A percentile compares a stretch with the other conserved stretches of the same genome.
phyloP scores from a whole-genome alignment of 2,797 vertebrate species.

The Chlorospingus semifuscus region DNA sequence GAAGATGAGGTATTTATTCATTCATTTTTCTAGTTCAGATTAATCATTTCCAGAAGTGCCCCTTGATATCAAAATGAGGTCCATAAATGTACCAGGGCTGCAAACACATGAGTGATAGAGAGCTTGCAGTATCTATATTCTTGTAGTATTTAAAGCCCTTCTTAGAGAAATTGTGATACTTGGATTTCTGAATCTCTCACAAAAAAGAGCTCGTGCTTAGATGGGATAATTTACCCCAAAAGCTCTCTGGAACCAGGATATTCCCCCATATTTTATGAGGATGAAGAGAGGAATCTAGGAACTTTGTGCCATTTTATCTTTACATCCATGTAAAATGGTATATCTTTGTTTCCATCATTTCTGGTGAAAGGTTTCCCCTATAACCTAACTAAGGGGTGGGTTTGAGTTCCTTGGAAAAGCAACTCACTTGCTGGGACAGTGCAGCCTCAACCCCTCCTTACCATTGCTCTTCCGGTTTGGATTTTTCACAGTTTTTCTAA shows the following conservation, averaged over 20 bases:
- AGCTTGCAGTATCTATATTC: neutral
- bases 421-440: neutral
- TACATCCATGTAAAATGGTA: neutral
- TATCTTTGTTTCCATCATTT: neutral
- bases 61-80: neutral
- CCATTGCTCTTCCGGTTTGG: constrained; percentile 75
- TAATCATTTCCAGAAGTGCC: neutral
- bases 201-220: neutral
- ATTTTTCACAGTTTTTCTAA: constrained; percentile 51
- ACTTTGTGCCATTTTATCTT: neutral
- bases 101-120: neutral
- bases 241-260: neutral
- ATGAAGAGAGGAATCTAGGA: neutral
- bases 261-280: neutral
- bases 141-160: neutral
- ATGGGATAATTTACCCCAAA: neutral
- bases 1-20: neutral
- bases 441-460: constrained; percentile 37
- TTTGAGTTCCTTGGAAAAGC: neutral
- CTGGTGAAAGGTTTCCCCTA: neutral
- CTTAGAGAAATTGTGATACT: neutral
- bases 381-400: neutral
- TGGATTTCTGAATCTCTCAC: neutral
- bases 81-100: neutral
- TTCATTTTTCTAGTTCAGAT: neutral